These are phyloP conservation scores for Syngnathus typhle DNA, from an alignment of 2,113 vertebrate species.

Conservation along the genomic window DNA sequence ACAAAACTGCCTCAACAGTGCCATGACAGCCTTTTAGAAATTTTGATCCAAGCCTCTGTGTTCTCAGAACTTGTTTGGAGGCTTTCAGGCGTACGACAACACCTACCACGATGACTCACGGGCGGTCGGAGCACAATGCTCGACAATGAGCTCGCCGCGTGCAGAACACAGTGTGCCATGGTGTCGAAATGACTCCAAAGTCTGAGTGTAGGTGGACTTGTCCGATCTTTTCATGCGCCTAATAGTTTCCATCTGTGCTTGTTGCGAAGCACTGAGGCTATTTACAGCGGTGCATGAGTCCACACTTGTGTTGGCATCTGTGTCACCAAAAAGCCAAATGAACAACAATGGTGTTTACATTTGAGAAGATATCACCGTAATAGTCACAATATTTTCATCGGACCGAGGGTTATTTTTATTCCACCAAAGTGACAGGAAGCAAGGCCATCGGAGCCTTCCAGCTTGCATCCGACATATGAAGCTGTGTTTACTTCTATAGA, in stretches of 20 bases:
- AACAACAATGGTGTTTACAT: not conserved
- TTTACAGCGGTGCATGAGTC: constrained; percentile 21
- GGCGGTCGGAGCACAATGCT: constrained; percentile 33
- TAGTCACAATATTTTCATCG: no score
- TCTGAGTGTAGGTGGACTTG: constrained; percentile 39
- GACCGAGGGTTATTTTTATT: no score
- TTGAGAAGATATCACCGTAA: not conserved
- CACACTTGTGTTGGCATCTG: not conserved
- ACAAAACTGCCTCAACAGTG: constrained; percentile 28
- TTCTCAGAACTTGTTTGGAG: constrained; percentile 38
- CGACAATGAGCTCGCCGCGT: constrained; percentile 46
- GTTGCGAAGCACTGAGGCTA: constrained; percentile 21
- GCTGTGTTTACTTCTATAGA: no score
- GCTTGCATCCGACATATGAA: no score
- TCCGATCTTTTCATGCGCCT: constrained; percentile 32
- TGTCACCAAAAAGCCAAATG: not conserved
- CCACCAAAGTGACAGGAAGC: no score
- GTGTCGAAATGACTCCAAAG: constrained; percentile 16
- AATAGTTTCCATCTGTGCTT: constrained; percentile 5
- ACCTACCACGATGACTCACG: constrained; percentile 58
- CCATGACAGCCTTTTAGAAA: constrained; percentile 37
- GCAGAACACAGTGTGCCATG: constrained; percentile 28
- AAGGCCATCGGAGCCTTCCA: no score
- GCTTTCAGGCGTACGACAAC: constrained; percentile 43
- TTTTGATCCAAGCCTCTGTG: constrained; percentile 33